phyloP scores from a whole-genome alignment of 2,797 vertebrate species.

The Vespertilio murinus region DNA sequence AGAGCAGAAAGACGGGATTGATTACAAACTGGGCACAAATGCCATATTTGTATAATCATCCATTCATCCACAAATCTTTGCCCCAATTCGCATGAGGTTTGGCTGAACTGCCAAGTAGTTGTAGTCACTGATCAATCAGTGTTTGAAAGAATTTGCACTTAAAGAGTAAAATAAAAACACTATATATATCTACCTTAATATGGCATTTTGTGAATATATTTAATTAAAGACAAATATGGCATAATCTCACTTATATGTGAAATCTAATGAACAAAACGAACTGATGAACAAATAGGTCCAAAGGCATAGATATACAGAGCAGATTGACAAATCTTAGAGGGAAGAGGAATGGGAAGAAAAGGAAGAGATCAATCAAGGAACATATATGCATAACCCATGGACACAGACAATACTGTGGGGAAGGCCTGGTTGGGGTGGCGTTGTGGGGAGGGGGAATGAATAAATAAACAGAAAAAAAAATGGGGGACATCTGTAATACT shows the following conservation, averaged over 20 bases:
- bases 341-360: neutral
- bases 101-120: neutral
- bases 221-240: neutral
- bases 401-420: neutral
- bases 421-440: rapidly evolving
- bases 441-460: rapidly evolving
- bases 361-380: neutral
- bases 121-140: neutral
- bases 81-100: neutral
- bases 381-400: neutral
- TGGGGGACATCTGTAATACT: neutral
- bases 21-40: neutral
- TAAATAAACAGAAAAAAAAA: neutral
- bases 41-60: neutral
- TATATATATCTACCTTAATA: neutral
- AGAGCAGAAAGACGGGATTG: neutral
- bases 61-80: neutral
- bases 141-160: neutral
- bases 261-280: neutral
- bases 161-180: neutral
- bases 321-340: neutral
- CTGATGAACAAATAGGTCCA: neutral
- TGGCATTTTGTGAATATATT: neutral
- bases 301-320: neutral
- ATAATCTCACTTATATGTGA: neutral